Evolutionary conservation across 2,113 vertebrate species (phyloP).

Genomic region (Ochotona curzoniae): DNA sequence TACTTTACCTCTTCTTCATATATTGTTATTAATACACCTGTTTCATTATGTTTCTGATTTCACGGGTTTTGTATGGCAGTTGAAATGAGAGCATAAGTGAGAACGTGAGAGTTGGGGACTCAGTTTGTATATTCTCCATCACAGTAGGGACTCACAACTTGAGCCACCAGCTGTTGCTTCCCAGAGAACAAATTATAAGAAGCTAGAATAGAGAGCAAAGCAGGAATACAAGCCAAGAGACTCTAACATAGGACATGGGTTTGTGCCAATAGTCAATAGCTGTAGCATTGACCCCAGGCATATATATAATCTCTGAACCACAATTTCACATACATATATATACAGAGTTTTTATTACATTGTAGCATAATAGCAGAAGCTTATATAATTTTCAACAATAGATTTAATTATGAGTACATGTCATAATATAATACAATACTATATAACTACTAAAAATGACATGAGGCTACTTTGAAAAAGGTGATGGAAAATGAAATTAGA

Average conservation of each 20-base stretch:
- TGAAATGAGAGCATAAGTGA: neutral
- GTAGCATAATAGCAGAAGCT: neutral
- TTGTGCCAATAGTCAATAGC: too few relatives aligned
- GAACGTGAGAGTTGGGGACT: too few relatives aligned
- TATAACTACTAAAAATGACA: neutral
- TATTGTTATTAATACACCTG: neutral
- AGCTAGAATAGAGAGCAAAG: too few relatives aligned
- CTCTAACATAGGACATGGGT: too few relatives aligned
- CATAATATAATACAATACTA: neutral
- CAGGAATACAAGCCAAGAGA: too few relatives aligned
- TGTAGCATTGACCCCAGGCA: too few relatives aligned
- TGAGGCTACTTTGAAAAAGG: neutral
- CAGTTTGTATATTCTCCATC: too few relatives aligned
- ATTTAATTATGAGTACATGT: neutral
- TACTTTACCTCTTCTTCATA: neutral
- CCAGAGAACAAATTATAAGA: too few relatives aligned
- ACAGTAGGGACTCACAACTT: too few relatives aligned
- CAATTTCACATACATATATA: neutral
- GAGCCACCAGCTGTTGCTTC: too few relatives aligned
- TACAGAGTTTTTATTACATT: neutral
- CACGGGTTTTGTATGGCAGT: neutral
- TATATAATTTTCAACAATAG: neutral
- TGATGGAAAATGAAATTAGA: too few relatives aligned
- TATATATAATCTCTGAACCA: neutral
- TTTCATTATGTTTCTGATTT: neutral